Base-by-base conservation (phyloP, 1,140 invertebrate genomes). In the Notospermus geniculatus region DNA sequence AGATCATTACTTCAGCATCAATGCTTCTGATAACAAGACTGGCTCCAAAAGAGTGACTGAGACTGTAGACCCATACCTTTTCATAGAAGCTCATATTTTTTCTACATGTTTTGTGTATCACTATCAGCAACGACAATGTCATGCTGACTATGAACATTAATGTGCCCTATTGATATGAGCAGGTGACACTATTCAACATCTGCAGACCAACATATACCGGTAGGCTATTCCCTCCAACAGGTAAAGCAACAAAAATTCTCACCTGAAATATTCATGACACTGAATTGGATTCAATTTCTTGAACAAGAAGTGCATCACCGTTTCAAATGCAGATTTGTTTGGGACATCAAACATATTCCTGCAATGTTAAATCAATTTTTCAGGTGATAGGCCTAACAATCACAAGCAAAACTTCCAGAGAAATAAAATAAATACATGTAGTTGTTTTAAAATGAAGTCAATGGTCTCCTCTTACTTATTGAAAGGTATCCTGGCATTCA, bases 261-360 rank as follows among this genome's bases (percentile, higher is more conserved):
- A 80, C 77, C 77, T 78, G 60, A 80, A 80, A 46, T 72, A 61
- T 59, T 77, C 72, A 60, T 58, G 66, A 60, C 71, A 76, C 67
- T 71, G 62, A 4, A 66, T 62, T 53, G 76, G 70, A 54, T 78
- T 72, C 22, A 79, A 62, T 54, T 67, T 70, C 46, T 72, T 64
- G 65, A 80, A 80, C 5, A 79, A 64, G 63, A 76, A 80, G 62
- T 78, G 64, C 23, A 77, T 46, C 1, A 79, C 71, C 36, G 71
- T 71, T 62, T 80, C 76, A 54, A 74, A 70, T 9, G 67, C 78
- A 53, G 63, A 70, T 45, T 77, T 78, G 67, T 79, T 80, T 30
- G 77, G 76, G 15, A 77, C 57, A 43, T 71, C 69, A 69, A 80
- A 80, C 75, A 79, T 80, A 19, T 75, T 69, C 57, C 78, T 79